Base-by-base conservation (phyloP, 1,140 invertebrate genomes). In the Cardiocondyla obscurior region DNA sequence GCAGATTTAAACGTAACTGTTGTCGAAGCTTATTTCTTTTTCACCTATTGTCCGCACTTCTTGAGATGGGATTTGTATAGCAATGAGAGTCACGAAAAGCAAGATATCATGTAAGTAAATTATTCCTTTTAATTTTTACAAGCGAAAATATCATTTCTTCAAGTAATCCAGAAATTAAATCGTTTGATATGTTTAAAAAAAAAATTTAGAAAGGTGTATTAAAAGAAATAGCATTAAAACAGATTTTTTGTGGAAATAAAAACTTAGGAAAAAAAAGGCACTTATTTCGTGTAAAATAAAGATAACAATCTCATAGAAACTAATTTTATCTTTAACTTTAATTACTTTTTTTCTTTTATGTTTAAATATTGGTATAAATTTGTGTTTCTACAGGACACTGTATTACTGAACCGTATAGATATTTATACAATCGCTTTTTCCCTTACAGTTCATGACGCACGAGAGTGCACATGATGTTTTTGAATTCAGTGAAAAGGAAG, bases 71-170 rank as follows among this genome's bases (percentile, higher is more conserved):
- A 62, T 33, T 7, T 8, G n/a, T n/a, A 4, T 19, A 10, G 3
- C 10, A 22, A 70, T 22, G 30, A n/a, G 16, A 62, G 53, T 39
- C 22, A 62, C 36, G 3, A 76, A 33, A 5, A n/a, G 1, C 39
- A n/a, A 42, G 16, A 60, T 28, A 28, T 77, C 25, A 60, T 65
- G 72, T 77, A 46, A 3, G 72, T 83, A 65, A 2, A 28, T 36
- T 51, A 57, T 14, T 0, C 28, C 22, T 22, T 3, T 0, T 4
- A 7, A 36, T 60, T 39, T 8, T 3, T 14, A 39, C 12, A 51
- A 12, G 19, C n/a, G 3, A 49, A 65, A 39, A 10, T 36, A 39
- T 67, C 22, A 1, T 12, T 36, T 39, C 2, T 16, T 12, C 42
- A 3, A 2, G 22, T 1, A 53, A 5, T 4, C 22, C 39, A 10